A percentile compares a stretch with the other conserved stretches of the same genome.
These are phyloP conservation scores for Endotricha flammealis DNA, from an alignment of 2,888 invertebrate species.

Conservation along the genomic window DNA sequence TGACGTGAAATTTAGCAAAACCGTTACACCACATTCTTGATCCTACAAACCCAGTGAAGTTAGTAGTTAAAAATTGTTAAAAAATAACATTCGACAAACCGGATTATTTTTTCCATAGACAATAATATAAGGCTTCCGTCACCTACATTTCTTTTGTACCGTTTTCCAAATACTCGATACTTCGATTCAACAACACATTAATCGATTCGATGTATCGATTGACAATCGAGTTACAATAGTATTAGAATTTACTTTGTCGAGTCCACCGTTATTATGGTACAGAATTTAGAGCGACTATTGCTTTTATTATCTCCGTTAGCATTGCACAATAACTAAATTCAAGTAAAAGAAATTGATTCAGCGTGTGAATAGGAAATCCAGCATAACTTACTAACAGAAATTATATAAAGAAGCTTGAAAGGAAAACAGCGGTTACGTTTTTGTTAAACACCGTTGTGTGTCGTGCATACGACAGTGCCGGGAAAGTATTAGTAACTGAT, in stretches of 20 bases:
- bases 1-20: no score
- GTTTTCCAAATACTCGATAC: no score
- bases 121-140: background rate
- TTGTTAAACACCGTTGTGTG: background rate
- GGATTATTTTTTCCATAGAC: no score
- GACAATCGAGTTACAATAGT: background rate
- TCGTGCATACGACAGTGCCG: no score
- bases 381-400: no score
- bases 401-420: background rate
- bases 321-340: background rate
- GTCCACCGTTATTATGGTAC: background rate
- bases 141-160: background rate
- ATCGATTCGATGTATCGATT: background rate
- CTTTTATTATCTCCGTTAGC: background rate
- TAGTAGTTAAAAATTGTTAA: no score
- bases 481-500: background rate
- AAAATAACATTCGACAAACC: no score
- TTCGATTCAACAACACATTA: slow-evolving; percentile 1
- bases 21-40: no score
- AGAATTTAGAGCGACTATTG: background rate
- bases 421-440: background rate
- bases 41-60: no score
- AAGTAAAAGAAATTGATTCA: background rate
- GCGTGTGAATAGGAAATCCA: background rate
- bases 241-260: background rate